phyloP scores from a whole-genome alignment of 2,113 vertebrate species.

The Callipepla californica region DNA sequence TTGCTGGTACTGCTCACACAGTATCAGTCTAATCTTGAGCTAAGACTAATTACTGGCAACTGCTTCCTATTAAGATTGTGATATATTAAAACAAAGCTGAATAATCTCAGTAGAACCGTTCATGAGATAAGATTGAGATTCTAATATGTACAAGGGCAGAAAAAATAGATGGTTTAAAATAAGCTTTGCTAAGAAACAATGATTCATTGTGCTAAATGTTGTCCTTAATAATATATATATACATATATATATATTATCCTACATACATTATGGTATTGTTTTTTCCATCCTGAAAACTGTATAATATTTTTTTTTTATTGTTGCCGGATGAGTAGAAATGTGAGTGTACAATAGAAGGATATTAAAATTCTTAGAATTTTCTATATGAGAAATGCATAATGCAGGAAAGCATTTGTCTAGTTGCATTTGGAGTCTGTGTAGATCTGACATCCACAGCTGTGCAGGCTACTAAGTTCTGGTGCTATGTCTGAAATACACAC shows the following conservation, averaged over 20 bases:
- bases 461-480: conserved; percentile 6
- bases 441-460: not conserved
- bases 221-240: not conserved
- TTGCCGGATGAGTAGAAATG: not conserved
- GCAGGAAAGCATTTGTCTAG: not conserved
- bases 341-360: rapidly evolving
- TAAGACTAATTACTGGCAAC: not conserved
- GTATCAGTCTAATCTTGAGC: not conserved
- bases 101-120: not conserved
- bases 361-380: not conserved
- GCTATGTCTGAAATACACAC: not conserved
- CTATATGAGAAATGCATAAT: not conserved
- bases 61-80: not conserved
- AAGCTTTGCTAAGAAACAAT: not conserved
- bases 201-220: not conserved
- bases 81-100: not conserved
- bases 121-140: rapidly evolving
- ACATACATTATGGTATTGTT: not conserved
- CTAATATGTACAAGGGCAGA: not conserved
- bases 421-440: not conserved
- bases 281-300: not conserved
- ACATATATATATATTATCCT: not conserved
- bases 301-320: not conserved
- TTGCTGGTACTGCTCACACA: not conserved
- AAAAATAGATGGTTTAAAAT: not conserved